A percentile compares a stretch with the other conserved stretches of the same genome.
These are phyloP conservation scores for Electrona antarctica DNA, from an alignment of 2,113 vertebrate genomes.

Conservation along the genomic window DNA sequence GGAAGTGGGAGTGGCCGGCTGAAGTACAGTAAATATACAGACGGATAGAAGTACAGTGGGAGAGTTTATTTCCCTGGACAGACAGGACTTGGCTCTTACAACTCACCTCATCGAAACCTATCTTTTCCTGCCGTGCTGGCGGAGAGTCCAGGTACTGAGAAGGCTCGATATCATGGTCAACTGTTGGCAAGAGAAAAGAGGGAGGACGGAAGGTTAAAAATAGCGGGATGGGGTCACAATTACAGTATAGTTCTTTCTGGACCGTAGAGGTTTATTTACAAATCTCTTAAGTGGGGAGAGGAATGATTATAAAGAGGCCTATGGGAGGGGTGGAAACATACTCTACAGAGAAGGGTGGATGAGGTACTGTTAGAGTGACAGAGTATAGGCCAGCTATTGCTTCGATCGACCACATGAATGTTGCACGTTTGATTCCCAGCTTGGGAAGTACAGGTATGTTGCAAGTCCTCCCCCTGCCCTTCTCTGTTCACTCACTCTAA, in stretches of 20 bases:
- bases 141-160: conserved; percentile 83
- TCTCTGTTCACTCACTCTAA: no score
- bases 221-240: conserved; percentile 19
- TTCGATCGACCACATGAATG: no score
- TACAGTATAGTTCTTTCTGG: conserved; percentile 14
- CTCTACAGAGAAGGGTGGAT: neutral
- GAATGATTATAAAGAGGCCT: conserved; percentile 74
- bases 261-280: conserved; percentile 34
- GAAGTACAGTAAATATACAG: conserved; percentile 19
- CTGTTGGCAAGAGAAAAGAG: conserved; percentile 75
- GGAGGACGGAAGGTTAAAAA: conserved; percentile 19
- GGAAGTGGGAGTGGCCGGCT: conserved; percentile 10
- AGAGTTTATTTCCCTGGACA: conserved; percentile 19
- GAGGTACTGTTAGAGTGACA: conserved; percentile 1
- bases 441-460: no score
- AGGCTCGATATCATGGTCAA: conserved; percentile 86
- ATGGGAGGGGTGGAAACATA: neutral
- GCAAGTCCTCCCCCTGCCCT: no score
- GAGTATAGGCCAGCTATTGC: neutral
- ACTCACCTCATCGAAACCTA: conserved; percentile 92
- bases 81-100: conserved; percentile 1
- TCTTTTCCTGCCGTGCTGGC: conserved; percentile 81
- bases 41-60: neutral
- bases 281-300: neutral
- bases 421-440: no score